Percentiles rank a stretch among this genome's conserved stretches.
These are phyloP conservation scores for Drosophila persimilis DNA, from an alignment of 1,140 invertebrate species.

Conservation along the genomic window DNA sequence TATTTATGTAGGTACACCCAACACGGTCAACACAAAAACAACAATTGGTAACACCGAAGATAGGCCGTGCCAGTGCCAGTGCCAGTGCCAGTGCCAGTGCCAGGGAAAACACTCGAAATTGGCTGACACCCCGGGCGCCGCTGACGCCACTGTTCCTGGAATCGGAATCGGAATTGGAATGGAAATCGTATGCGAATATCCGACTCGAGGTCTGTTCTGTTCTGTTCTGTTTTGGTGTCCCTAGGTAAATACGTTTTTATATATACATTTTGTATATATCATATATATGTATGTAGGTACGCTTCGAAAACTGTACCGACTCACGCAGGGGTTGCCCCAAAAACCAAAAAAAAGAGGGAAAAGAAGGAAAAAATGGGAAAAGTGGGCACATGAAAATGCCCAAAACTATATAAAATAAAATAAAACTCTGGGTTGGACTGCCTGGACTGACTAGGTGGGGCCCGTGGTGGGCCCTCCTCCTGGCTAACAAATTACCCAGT, in stretches of 20 bases:
- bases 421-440: slow-evolving; percentile 65
- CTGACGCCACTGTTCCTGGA: slow-evolving; percentile 45
- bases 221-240: slow-evolving; percentile 26
- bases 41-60: slow-evolving; percentile 57
- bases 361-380: slow-evolving; percentile 7
- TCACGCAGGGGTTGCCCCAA: slow-evolving; percentile 54
- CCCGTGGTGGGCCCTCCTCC: slow-evolving; percentile 11
- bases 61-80: slow-evolving; percentile 16
- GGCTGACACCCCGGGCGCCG: slow-evolving; percentile 71
- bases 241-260: slow-evolving; percentile 73
- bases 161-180: slow-evolving; percentile 26
- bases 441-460: slow-evolving; percentile 20
- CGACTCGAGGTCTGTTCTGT: slow-evolving; percentile 8
- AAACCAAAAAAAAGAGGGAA: background rate
- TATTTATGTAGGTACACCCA: slow-evolving; percentile 16
- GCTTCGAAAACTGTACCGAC: slow-evolving; percentile 71
- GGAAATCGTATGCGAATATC: too few relatives aligned
- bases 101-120: slow-evolving; percentile 69
- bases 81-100: slow-evolving; percentile 19
- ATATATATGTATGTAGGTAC: slow-evolving; percentile 8
- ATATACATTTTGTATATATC: slow-evolving; percentile 7
- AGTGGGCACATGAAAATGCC: slow-evolving; percentile 57
- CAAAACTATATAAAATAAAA: slow-evolving; percentile 80
- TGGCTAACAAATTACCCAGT: slow-evolving; percentile 76
- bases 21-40: slow-evolving; percentile 49